phyloP scores from a whole-genome alignment of 2,797 vertebrate genomes.

The Smutsia gigantea region DNA sequence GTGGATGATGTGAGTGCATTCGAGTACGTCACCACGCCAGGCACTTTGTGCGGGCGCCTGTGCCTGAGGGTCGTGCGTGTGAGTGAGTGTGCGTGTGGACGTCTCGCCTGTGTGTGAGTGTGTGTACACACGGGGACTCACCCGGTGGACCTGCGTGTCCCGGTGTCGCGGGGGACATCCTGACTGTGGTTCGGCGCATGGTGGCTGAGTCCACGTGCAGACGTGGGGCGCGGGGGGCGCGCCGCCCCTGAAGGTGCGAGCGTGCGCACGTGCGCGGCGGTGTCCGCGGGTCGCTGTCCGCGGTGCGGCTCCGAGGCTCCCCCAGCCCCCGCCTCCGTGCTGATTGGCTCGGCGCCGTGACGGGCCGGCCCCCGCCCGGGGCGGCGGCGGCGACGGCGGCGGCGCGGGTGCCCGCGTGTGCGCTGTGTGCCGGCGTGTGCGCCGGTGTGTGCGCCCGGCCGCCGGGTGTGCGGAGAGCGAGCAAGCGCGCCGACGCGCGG shows the following conservation, averaged over 20 bases:
- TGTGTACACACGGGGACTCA: not conserved
- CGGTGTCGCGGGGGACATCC: not conserved
- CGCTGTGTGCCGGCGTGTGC: constrained; percentile 74
- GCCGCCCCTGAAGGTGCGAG: constrained; percentile 32
- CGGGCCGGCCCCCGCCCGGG: constrained; percentile 82
- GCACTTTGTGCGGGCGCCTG: not conserved
- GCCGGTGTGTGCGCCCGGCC: constrained; percentile 81
- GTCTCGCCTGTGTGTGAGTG: not conserved
- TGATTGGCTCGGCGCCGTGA: constrained; percentile 87
- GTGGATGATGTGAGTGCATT: not conserved
- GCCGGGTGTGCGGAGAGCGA: constrained; percentile 68
- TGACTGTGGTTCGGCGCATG: not conserved
- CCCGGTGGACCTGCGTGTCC: not conserved
- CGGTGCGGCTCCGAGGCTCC: constrained; percentile 6
- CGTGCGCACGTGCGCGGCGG: constrained; percentile 70
- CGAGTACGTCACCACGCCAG: not conserved
- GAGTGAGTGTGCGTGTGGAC: not conserved
- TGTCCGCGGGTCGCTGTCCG: constrained; percentile 23
- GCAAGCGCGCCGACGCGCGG: constrained; percentile 70
- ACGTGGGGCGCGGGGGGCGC: constrained; percentile 6
- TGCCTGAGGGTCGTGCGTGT: not conserved
- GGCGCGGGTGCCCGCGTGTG: constrained; percentile 80
- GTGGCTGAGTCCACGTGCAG: not conserved
- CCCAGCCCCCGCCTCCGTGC: constrained; percentile 54
- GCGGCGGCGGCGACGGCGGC: constrained; percentile 66